Evolutionary conservation across 2,113 vertebrate species (phyloP).

Genomic region (Pelmatolapia mariae): DNA sequence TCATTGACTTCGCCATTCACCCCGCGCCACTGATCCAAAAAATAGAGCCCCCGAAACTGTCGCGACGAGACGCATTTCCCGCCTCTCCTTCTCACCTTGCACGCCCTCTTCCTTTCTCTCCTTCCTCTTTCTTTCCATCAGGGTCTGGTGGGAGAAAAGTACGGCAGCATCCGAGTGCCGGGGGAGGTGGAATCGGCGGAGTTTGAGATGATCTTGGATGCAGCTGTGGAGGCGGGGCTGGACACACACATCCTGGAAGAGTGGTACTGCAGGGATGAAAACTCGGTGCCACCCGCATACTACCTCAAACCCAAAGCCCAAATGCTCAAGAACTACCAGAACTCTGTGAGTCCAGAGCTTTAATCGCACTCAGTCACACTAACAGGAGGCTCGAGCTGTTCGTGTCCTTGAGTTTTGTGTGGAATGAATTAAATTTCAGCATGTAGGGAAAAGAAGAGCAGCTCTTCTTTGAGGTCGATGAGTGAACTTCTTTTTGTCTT

Average conservation of each 20-base stretch:
- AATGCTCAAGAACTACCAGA: slow-evolving; percentile 87
- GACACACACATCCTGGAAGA: slow-evolving; percentile 93
- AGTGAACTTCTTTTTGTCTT: not conserved
- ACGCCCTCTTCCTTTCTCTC: not conserved
- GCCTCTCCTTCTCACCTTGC: not conserved
- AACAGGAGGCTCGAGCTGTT: not conserved
- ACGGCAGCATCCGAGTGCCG: slow-evolving; percentile 91
- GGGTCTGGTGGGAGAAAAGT: slow-evolving; percentile 96
- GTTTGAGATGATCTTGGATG: slow-evolving; percentile 98
- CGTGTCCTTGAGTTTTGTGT: not conserved
- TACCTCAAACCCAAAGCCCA: slow-evolving; percentile 95
- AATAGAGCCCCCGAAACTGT: slow-evolving; percentile 8
- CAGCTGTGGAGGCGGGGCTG: slow-evolving; percentile 87
- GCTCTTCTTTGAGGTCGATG: not conserved
- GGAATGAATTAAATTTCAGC: not conserved
- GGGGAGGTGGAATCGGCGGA: slow-evolving; percentile 95
- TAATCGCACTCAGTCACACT: not conserved
- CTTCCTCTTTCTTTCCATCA: slow-evolving; percentile 59
- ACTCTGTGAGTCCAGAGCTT: slow-evolving; percentile 62
- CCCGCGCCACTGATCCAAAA: not conserved
- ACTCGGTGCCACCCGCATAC: slow-evolving; percentile 93
- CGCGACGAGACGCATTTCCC: not conserved
- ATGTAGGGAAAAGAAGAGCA: not conserved
- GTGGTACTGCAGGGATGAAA: slow-evolving; percentile 98
- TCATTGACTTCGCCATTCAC: slow-evolving; percentile 23